Evolutionary conservation across 1,140 invertebrate species (phyloP), one percentile per base, ranked within the genome.

Genomic region (Popillia japonica): DNA sequence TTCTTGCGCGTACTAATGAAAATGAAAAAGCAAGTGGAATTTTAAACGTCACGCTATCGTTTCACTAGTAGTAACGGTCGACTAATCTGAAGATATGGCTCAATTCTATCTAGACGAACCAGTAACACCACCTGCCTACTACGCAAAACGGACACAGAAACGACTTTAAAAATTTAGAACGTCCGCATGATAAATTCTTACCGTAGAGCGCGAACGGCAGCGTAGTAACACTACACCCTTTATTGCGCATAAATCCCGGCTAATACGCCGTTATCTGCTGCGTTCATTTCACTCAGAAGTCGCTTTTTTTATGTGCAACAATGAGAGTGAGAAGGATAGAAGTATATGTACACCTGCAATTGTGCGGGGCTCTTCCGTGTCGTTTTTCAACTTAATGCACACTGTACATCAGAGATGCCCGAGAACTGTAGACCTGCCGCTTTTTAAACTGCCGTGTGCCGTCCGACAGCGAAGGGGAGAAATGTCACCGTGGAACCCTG

Each of bases 301-400:
- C 61, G 22, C 61, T 68, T 68, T 68, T 68, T 68, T 68, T 11
- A 9, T 22, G 11, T 9, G 61, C 6, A 22, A 34, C 7, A 68
- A 68, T 27, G 22, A 55, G 27, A 68, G 61, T 22, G 61, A 68
- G 22, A 23, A 3, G 17, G 23, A 22, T 11, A 68, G 44, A 10
- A 17, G 44, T 48, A 48, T 14, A 10, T 48, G n/a, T 22, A 68
- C 27, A 68, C 61, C 61, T 68, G 61, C 61, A 68, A 68, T 68
- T 68, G 61, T 68, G 61, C 22, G 61, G 22, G 61, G 27, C 61
- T 17, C 48, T 68, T 68, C 61, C 61, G 22, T 68, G 61, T 68
- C 61, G 61, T 68, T 68, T 68, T 68, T 68, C 61, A 68, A 68
- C 22, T 68, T 68, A 68, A 68, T 68, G 61, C 61, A 68, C 61